Evolutionary conservation across 2,113 vertebrate genomes (phyloP).

Genomic region (Xiphophorus hellerii): DNA sequence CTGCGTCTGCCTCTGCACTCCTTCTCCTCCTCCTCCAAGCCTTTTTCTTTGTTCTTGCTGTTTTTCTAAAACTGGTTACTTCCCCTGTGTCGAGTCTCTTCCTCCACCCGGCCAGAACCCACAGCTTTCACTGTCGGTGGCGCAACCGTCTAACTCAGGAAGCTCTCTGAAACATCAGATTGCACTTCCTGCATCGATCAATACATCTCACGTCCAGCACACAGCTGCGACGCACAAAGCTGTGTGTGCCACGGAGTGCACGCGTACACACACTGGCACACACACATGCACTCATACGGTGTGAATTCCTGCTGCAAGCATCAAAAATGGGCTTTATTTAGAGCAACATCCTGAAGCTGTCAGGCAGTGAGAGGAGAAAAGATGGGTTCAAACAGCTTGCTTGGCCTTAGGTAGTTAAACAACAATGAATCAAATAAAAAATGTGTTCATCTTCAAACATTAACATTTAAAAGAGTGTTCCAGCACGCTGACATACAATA

Average conservation of each 20-base stretch:
- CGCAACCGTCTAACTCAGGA: constrained; percentile 76
- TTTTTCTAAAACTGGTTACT: constrained; percentile 13
- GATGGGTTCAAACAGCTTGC: not conserved
- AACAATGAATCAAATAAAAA: not conserved
- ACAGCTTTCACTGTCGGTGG: constrained; percentile 43
- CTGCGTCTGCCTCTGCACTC: constrained; percentile 38
- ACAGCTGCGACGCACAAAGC: not conserved
- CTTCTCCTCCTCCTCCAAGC: constrained; percentile 16
- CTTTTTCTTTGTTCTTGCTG: constrained; percentile 33
- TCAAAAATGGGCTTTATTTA: constrained; percentile 5
- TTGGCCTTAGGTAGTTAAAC: constrained; percentile 14
- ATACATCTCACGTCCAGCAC: constrained; percentile 69
- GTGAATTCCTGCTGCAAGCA: constrained; percentile 9
- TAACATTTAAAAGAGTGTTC: no score
- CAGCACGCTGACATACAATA: no score
- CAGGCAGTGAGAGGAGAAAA: not conserved
- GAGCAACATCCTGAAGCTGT: not conserved
- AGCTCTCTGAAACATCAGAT: constrained; percentile 79
- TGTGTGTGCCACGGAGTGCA: not conserved
- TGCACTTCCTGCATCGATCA: constrained; percentile 84
- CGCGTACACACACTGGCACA: constrained; percentile 7
- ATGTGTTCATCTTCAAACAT: not conserved
- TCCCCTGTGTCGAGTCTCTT: constrained; percentile 13
- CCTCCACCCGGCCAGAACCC: constrained; percentile 13
- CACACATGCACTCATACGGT: constrained; percentile 12